Percentiles rank a stretch among this genome's conserved stretches.
phyloP scores from a whole-genome alignment of 2,797 vertebrate species.

The Molossus alvarezi region DNA sequence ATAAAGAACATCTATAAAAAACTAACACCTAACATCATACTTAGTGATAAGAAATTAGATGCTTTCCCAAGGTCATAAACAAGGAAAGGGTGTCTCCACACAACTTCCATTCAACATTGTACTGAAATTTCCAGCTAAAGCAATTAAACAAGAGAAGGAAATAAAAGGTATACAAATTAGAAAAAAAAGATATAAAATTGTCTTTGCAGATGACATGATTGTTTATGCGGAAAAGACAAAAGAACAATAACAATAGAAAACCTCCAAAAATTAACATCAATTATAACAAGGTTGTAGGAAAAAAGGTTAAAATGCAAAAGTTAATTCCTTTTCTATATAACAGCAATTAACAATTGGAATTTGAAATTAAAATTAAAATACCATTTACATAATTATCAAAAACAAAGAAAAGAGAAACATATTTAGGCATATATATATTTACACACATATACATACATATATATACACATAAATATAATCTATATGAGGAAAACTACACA shows the following conservation, averaged over 20 bases:
- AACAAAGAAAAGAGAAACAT: neutral
- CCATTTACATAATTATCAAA: neutral
- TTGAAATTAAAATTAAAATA: neutral
- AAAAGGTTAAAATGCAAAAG: neutral
- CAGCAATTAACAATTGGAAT: neutral
- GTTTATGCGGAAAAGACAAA: neutral
- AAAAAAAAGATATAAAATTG: neutral
- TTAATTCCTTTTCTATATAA: neutral
- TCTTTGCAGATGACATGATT: neutral
- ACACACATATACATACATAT: neutral
- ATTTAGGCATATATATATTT: neutral
- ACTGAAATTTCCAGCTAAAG: neutral
- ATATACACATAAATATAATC: neutral
- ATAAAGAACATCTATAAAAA: neutral
- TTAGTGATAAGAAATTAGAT: no score
- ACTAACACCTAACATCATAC: neutral
- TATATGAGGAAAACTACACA: neutral
- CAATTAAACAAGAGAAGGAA: neutral
- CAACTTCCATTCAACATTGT: no score
- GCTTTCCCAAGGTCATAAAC: no score
- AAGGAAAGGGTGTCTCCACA: no score
- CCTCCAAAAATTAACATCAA: neutral
- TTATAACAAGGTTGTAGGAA: neutral
- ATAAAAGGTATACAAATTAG: neutral
- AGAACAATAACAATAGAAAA: neutral